Percentiles rank a stretch among this genome's conserved stretches.
These are phyloP conservation scores for Gulo gulo DNA, from an alignment of 2,113 vertebrate species.

Conservation along the genomic window DNA sequence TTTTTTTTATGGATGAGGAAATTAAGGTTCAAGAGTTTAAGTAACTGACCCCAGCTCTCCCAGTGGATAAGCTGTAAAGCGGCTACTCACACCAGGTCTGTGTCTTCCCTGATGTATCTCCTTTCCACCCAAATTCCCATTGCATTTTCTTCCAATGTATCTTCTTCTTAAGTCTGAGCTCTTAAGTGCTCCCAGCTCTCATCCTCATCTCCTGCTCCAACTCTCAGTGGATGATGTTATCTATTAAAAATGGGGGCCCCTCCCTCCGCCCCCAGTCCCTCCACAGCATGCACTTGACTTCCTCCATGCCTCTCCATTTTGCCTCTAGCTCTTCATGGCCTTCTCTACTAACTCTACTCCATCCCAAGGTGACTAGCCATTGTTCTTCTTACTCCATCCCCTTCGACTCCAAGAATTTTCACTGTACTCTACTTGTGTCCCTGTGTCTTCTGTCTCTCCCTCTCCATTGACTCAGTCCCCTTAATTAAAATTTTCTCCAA, in stretches of 20 bases:
- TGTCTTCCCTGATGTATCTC: not conserved
- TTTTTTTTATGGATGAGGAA: not conserved
- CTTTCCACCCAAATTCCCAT: not conserved
- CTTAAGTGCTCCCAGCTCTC: not conserved
- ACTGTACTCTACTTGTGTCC: not conserved
- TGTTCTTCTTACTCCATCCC: not conserved
- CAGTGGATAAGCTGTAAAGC: not conserved
- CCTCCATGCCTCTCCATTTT: not conserved
- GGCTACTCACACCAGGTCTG: not conserved
- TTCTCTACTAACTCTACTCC: not conserved
- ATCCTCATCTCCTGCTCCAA: not conserved
- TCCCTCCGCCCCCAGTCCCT: accelerated
- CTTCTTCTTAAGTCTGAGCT: not conserved
- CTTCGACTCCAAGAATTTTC: not conserved
- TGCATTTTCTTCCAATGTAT: not conserved
- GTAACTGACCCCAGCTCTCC: not conserved
- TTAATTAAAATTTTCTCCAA: not conserved
- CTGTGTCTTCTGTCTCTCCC: not conserved
- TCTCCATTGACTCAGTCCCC: not conserved
- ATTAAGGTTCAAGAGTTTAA: not conserved
- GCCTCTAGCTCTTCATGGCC: not conserved
- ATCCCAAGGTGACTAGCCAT: not conserved
- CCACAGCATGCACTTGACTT: not conserved
- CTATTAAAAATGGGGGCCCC: not conserved
- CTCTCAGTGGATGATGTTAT: not conserved